These are phyloP conservation scores for Bicyclus anynana DNA, from an alignment of 1,140 invertebrate genomes.

Conservation along the genomic window DNA sequence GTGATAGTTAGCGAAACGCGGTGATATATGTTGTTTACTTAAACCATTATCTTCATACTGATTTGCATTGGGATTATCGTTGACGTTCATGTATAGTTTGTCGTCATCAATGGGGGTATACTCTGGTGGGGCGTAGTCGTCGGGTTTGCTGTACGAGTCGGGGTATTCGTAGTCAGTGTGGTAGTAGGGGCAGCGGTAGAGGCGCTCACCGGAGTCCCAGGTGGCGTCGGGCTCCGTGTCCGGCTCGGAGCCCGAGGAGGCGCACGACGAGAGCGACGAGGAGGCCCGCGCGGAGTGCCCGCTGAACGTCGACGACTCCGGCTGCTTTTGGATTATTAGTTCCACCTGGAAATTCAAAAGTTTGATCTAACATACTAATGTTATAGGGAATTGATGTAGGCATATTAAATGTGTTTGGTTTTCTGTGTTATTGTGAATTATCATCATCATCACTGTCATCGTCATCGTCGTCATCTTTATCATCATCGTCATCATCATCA, in stretches of 20 bases:
- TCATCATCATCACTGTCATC: too few species aligned
- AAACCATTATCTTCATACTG: not conserved
- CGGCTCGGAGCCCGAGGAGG: slow-evolving; percentile 74
- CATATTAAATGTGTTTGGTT: too few species aligned
- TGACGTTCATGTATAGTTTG: not conserved
- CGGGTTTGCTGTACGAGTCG: not conserved
- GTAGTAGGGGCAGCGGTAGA: not conserved
- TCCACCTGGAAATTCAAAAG: slow-evolving; percentile 54
- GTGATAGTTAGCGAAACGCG: not conserved
- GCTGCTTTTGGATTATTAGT: slow-evolving; percentile 67
- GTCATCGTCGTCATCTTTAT: too few species aligned
- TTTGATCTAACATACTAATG: too few species aligned
- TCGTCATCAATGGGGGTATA: not conserved
- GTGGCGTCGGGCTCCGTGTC: slow-evolving; percentile 80
- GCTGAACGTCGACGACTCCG: slow-evolving; percentile 63
- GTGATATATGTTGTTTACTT: not conserved
- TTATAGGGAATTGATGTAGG: too few species aligned
- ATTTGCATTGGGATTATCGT: not conserved
- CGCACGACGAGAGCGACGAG: slow-evolving; percentile 48
- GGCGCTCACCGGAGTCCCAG: slow-evolving; percentile 86
- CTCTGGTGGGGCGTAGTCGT: not conserved
- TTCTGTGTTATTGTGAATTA: too few species aligned
- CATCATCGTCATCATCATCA: too few species aligned
- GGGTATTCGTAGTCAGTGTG: slow-evolving; percentile 6
- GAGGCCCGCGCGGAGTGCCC: slow-evolving; percentile 56